Conservation (phyloP, 2,888 invertebrate species). For the Papilio gigon region DNA sequence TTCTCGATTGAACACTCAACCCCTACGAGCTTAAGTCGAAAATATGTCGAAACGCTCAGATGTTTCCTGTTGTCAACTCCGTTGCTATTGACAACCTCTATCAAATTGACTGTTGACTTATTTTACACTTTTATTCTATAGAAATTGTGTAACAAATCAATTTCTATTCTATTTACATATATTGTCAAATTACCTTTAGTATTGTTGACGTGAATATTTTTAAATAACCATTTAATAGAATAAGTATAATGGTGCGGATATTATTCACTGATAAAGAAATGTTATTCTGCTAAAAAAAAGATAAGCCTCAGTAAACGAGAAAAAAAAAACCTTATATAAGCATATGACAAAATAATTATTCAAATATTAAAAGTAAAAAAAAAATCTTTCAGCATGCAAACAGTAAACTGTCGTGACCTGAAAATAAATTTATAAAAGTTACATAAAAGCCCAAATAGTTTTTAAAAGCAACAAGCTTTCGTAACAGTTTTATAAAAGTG, state of each 20-base stretch:
- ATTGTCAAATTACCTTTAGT: background rate
- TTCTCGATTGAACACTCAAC: background rate
- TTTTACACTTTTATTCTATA: background rate
- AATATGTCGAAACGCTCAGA: background rate
- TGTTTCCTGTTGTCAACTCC: background rate
- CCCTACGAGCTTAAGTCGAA: background rate
- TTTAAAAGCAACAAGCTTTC: slow-evolving; percentile 10
- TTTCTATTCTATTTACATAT: background rate
- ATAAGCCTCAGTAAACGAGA: too few species aligned
- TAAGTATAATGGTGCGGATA: too few species aligned
- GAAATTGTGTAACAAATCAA: background rate
- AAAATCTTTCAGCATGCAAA: background rate
- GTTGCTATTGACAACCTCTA: background rate
- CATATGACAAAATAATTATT: too few species aligned
- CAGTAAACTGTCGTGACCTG: slow-evolving; percentile 8
- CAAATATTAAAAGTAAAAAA: background rate
- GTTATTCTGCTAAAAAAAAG: too few species aligned
- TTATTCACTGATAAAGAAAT: too few species aligned
- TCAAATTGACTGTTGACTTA: slow-evolving; percentile 7
- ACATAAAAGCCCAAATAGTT: slow-evolving; percentile 9
- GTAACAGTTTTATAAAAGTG: slow-evolving; percentile 19
- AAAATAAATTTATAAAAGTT: slow-evolving; percentile 9
- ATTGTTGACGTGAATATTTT: background rate
- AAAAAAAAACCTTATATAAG: too few species aligned
- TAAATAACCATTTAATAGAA: too few species aligned